Base-by-base conservation (phyloP, 2,888 invertebrate genomes). In the Allacma fusca region DNA sequence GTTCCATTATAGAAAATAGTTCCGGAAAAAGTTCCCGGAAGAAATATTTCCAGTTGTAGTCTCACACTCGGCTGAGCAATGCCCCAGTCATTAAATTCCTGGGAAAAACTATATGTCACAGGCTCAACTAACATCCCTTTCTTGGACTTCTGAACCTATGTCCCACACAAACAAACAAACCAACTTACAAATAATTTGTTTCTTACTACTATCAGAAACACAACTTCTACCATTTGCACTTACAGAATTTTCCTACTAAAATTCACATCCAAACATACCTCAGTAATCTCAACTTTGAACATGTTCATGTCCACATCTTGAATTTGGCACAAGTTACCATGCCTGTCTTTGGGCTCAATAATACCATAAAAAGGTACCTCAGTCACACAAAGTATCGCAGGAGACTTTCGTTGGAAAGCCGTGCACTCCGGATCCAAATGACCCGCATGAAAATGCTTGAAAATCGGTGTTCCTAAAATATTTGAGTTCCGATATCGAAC, bases 381-480 rank as follows among this genome's bases (percentile, higher is more conserved):
- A 21, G 80, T 76, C 19, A 81, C 75, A 26, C 75, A 59, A 21
- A 81, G 24, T 21, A 83, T 74, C 16, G 80, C 81, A 4, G 84
- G 84, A 44, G 82, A 80, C 40, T 83, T 81, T 50, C 81, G 57
- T 19, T 79, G 70, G 71, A 81, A 81, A 19, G 77, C n/a, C 5
- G 83, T 84, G 76, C 81, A 80, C 50, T 81, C 79, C 0, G 80
- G 69, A 70, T 80, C 80, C 12, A 81, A 74, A 78, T 81, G 81
- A 86, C 87, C 87, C 82, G 88, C 86, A 78, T 86, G 85, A 84
- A 88, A 88, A 59, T 83, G 83, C 79, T 87, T 87, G 23, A 85
- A 84, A 82, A 88, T 88, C 7, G 88, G 88, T 83, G 88, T 88
- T n/a, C 87, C 88, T 68, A 85, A 85, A 72, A 88, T 86, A 81